Percentiles rank a stretch among this genome's conserved stretches.
Evolutionary conservation across 2,888 invertebrate genomes (phyloP).

Genomic region (Endotricha flammealis): DNA sequence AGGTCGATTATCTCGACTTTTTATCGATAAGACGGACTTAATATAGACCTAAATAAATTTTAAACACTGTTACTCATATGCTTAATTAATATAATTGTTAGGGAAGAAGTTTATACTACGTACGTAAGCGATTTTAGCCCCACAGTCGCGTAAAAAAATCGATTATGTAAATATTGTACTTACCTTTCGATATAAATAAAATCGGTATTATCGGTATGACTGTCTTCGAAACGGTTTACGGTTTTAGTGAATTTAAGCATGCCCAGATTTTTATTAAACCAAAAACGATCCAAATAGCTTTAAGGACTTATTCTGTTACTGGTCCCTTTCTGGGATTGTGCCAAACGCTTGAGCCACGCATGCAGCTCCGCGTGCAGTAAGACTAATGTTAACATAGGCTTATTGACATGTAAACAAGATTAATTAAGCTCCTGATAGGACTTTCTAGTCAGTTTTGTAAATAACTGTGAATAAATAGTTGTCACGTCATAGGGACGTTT

Average conservation of each 20-base stretch:
- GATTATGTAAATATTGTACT: constrained; percentile 54
- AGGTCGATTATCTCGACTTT: constrained; percentile 58
- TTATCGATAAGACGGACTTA: constrained; percentile 61
- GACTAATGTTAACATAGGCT: constrained; percentile 55
- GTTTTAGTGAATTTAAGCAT: constrained; percentile 25
- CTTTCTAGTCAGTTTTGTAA: constrained; percentile 75
- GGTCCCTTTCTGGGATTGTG: constrained; percentile 68
- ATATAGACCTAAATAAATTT: constrained; percentile 65
- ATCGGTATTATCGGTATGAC: constrained; percentile 25
- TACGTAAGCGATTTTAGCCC: constrained; percentile 63
- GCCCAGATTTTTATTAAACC: constrained; percentile 47
- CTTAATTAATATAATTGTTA: constrained; percentile 70
- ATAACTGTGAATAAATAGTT: constrained; percentile 76
- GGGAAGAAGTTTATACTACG: constrained; percentile 68
- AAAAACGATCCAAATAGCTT: constrained; percentile 41
- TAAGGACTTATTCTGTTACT: constrained; percentile 43
- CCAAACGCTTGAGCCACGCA: constrained; percentile 67
- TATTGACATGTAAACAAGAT: constrained; percentile 51
- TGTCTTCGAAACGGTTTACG: constrained; percentile 17
- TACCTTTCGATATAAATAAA: constrained; percentile 47
- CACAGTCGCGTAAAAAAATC: constrained; percentile 42
- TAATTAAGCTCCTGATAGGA: constrained; percentile 60
- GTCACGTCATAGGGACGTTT: constrained; percentile 65
- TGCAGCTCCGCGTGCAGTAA: constrained; percentile 57
- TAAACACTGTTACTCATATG: constrained; percentile 76